These are phyloP conservation scores for Adelphocoris suturalis DNA, from an alignment of 2,888 invertebrate species.

Conservation along the genomic window DNA sequence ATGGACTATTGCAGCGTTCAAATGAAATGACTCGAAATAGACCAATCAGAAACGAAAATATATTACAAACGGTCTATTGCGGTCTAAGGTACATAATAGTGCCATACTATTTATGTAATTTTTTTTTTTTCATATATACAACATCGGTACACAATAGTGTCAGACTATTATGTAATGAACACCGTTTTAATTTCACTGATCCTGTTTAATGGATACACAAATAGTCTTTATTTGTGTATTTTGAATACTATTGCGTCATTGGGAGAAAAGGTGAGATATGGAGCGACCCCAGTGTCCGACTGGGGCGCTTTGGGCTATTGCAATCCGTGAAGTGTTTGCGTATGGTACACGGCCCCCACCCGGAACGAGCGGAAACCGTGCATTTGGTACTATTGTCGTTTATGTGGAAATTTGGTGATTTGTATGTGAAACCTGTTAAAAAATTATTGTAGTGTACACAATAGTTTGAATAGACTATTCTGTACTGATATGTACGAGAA, in stretches of 20 bases:
- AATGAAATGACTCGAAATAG: constrained; percentile 75
- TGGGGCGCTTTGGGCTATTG: constrained; percentile 76
- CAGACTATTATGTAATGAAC: constrained; percentile 75
- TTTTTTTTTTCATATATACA: constrained; percentile 72
- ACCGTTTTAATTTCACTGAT: constrained; percentile 67
- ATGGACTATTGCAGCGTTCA: constrained; percentile 76
- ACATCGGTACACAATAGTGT: constrained; percentile 76
- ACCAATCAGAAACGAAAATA: constrained; percentile 74
- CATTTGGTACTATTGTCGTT: constrained; percentile 75
- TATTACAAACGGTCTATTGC: constrained; percentile 75
- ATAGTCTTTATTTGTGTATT: constrained; percentile 61
- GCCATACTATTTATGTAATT: constrained; percentile 76
- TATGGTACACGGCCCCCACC: constrained; percentile 75
- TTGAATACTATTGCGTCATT: constrained; percentile 76
- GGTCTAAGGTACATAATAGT: constrained; percentile 76
- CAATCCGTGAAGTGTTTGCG: constrained; percentile 75
- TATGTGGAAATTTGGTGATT: constrained; percentile 76
- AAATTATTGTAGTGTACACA: constrained; percentile 73
- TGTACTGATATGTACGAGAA: constrained; percentile 75
- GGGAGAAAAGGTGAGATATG: constrained; percentile 75
- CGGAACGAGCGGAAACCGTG: constrained; percentile 67
- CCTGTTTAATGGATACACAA: constrained; percentile 60
- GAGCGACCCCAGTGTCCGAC: constrained; percentile 75
- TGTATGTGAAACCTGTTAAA: constrained; percentile 69
- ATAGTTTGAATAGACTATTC: constrained; percentile 76